Conservation (phyloP, 2,113 vertebrate species). For the Erythrocebus patas region DNA sequence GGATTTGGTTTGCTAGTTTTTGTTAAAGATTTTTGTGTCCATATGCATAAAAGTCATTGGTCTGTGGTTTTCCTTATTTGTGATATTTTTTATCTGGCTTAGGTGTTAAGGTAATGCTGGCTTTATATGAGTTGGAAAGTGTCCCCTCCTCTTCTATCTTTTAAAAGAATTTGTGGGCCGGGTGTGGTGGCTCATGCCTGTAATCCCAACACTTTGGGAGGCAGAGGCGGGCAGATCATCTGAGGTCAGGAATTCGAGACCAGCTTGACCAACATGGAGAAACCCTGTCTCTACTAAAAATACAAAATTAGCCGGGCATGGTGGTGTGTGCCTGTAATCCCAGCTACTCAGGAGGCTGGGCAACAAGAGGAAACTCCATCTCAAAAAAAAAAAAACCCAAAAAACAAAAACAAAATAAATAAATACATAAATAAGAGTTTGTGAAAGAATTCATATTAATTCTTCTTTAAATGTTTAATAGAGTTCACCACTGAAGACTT, state of each 20-base stretch:
- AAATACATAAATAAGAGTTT: not conserved
- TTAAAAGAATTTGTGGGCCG: not conserved
- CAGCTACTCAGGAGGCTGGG: too few relatives aligned
- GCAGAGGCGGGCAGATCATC: too few relatives aligned
- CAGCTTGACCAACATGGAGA: too few relatives aligned
- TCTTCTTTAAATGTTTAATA: not conserved
- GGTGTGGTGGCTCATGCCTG: too few relatives aligned
- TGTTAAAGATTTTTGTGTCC: not conserved
- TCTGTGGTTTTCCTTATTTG: not conserved
- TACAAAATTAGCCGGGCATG: too few relatives aligned
- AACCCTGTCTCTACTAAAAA: too few relatives aligned
- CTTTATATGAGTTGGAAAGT: not conserved
- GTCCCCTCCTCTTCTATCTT: not conserved
- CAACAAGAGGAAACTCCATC: too few relatives aligned
- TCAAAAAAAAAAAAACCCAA: too few relatives aligned
- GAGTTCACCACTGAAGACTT: not conserved
- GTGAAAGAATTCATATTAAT: not conserved
- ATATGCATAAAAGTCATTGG: not conserved
- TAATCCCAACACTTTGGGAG: too few relatives aligned
- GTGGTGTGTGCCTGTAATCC: too few relatives aligned
- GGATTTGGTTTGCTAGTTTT: not conserved
- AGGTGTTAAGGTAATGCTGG: not conserved
- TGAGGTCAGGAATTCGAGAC: too few relatives aligned
- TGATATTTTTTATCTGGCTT: not conserved
- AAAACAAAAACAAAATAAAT: too few relatives aligned